Evolutionary conservation across 2,888 invertebrate genomes (phyloP).

Genomic region (Agonopterix heracliana): DNA sequence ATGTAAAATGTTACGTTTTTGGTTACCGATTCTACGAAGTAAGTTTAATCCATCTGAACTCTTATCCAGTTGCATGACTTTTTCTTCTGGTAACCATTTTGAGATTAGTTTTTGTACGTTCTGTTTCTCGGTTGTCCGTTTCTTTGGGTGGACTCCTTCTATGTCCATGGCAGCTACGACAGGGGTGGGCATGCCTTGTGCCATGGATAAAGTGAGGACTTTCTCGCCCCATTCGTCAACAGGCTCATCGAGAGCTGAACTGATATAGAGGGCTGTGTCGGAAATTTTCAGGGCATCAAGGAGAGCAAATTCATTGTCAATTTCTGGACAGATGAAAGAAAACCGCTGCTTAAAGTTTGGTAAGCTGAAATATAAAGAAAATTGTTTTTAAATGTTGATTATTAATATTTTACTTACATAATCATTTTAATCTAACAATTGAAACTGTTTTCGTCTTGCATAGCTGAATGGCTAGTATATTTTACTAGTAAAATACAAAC

Average conservation of each 20-base stretch:
- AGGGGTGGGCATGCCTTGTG: constrained; percentile 88
- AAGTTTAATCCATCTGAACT: constrained; percentile 83
- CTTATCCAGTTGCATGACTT: constrained; percentile 86
- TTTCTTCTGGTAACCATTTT: constrained; percentile 89
- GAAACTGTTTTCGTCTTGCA: too few species aligned
- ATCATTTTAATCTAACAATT: too few species aligned
- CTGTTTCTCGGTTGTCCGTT: constrained; percentile 81
- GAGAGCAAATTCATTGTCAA: constrained; percentile 83
- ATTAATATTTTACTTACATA: background rate
- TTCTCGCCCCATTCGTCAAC: constrained; percentile 88
- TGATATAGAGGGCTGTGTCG: constrained; percentile 87
- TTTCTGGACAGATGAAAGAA: constrained; percentile 84
- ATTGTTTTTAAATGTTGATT: background rate
- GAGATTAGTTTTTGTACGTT: constrained; percentile 79
- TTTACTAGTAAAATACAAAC: too few species aligned
- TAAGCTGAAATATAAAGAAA: constrained; percentile 70
- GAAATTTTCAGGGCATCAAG: constrained; percentile 92
- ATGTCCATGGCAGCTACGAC: constrained; percentile 84
- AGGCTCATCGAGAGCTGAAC: constrained; percentile 83
- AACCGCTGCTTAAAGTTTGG: constrained; percentile 93
- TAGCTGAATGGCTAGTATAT: too few species aligned
- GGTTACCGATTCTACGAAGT: constrained; percentile 82
- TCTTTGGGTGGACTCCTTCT: constrained; percentile 84
- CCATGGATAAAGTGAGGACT: constrained; percentile 84
- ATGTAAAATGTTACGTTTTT: constrained; percentile 84